Percentiles rank a stretch among this genome's conserved stretches.
Conservation (phyloP, 2,797 vertebrate species). For the Coluber constrictor region DNA sequence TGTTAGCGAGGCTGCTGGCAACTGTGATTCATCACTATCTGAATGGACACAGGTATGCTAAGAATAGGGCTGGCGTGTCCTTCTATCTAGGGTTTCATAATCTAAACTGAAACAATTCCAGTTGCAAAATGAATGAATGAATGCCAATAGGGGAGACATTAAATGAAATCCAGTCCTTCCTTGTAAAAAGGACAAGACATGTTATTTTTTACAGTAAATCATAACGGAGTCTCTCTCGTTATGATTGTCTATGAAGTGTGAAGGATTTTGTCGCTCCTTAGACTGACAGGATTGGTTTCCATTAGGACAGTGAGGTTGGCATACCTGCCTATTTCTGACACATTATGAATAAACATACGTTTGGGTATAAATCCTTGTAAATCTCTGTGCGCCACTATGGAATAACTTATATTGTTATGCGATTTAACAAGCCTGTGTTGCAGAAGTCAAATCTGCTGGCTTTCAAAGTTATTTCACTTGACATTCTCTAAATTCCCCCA, state of each 20-base stretch:
- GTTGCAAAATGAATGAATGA: background rate
- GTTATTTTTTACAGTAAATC: background rate
- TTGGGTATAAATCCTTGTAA: background rate
- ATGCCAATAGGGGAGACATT: background rate
- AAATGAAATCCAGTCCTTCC: background rate
- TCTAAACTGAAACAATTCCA: background rate
- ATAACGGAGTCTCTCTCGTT: background rate
- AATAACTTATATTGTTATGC: background rate
- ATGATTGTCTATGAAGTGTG: background rate
- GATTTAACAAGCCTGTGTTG: rapidly evolving
- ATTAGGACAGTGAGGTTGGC: background rate
- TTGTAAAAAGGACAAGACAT: background rate
- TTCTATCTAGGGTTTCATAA: background rate
- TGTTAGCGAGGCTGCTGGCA: background rate
- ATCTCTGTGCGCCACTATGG: slow-evolving; percentile 10
- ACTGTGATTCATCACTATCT: background rate
- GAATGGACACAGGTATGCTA: background rate
- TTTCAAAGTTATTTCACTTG: slow-evolving; percentile 32
- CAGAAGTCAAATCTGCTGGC: slow-evolving; percentile 23
- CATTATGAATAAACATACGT: background rate
- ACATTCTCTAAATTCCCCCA: background rate
- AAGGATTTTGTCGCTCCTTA: background rate
- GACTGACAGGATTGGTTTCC: background rate
- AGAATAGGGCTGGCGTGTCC: background rate
- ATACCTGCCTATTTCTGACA: background rate